Conservation (phyloP, 2,797 vertebrate species). For the Oryzias dopingdopingensis region DNA sequence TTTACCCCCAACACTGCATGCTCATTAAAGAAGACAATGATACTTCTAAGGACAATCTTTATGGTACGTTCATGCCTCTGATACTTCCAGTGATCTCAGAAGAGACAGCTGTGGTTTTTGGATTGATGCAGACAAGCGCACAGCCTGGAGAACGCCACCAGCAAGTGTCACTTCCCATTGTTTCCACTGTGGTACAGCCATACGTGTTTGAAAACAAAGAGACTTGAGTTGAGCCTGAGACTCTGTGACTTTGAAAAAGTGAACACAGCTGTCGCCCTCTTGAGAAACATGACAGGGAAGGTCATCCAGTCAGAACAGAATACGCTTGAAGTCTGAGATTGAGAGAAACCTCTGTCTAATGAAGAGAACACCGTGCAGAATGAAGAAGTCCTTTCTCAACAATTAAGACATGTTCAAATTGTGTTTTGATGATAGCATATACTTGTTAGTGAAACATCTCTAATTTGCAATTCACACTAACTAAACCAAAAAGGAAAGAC, state of each 20-base stretch:
- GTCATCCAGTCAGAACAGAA: conserved; percentile 24
- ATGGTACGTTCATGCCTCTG: conserved; percentile 69
- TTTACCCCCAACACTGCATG: conserved; percentile 1
- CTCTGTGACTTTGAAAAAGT: conserved; percentile 57
- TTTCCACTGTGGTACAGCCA: conserved; percentile 66
- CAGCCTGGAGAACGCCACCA: conserved; percentile 72
- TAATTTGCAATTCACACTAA: conserved; percentile 54
- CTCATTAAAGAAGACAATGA: conserved; percentile 49
- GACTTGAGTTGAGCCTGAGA: conserved; percentile 53
- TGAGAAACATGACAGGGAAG: conserved; percentile 8
- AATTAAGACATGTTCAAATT: too few relatives aligned
- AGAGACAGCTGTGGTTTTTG: conserved; percentile 64
- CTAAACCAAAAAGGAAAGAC: conserved; percentile 44
- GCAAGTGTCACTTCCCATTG: conserved; percentile 79
- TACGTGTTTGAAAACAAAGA: conserved; percentile 74
- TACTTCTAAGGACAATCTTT: conserved; percentile 73
- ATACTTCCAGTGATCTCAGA: conserved; percentile 63
- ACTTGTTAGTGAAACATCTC: conserved; percentile 25
- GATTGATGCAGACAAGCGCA: conserved; percentile 67
- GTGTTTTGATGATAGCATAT: conserved; percentile 12
- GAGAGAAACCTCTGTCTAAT: conserved; percentile 7
- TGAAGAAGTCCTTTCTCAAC: not conserved
- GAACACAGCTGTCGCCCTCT: conserved; percentile 22
- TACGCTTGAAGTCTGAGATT: conserved; percentile 3
- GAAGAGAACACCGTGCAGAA: not conserved